These are phyloP conservation scores for Eudorcas thomsonii DNA, from an alignment of 2,113 vertebrate species.

Conservation along the genomic window DNA sequence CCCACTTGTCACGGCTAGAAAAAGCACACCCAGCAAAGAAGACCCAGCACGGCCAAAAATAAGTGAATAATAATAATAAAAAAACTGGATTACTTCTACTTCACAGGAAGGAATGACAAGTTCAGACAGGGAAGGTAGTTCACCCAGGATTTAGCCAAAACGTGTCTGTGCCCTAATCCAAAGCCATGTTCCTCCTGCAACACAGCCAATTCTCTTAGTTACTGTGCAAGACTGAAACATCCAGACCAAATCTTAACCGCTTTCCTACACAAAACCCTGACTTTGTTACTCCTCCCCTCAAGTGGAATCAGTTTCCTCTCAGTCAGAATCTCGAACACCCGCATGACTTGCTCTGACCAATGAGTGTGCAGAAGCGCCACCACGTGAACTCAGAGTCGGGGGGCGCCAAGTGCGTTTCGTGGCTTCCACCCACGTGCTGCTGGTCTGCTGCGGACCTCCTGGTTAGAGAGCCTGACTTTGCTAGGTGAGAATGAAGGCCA, in stretches of 20 bases:
- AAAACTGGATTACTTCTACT: not conserved
- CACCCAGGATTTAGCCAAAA: not conserved
- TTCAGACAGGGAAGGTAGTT: not conserved
- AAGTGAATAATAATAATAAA: not conserved
- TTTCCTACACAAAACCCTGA: too few species aligned
- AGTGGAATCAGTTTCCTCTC: not conserved
- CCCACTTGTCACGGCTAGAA: not conserved
- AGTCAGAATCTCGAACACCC: fast-evolving
- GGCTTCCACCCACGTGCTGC: not conserved
- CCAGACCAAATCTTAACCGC: not conserved
- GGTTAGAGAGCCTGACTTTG: not conserved
- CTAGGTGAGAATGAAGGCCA: too few species aligned
- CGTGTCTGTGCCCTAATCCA: not conserved
- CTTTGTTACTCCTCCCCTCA: not conserved
- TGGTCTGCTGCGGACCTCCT: fast-evolving
- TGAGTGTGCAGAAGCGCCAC: fast-evolving
- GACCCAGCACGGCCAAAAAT: not conserved
- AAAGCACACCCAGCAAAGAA: not conserved
- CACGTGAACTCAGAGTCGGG: not conserved
- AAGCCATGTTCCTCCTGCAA: not conserved
- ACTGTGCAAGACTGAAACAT: not conserved
- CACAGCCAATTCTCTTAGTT: not conserved
- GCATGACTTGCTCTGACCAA: not conserved
- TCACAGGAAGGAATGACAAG: not conserved
- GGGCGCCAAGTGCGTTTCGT: not conserved